Percentiles rank a stretch among this genome's conserved stretches.
Evolutionary conservation across 2,888 invertebrate genomes (phyloP).

Genomic region (Ischnus inquisitorius): DNA sequence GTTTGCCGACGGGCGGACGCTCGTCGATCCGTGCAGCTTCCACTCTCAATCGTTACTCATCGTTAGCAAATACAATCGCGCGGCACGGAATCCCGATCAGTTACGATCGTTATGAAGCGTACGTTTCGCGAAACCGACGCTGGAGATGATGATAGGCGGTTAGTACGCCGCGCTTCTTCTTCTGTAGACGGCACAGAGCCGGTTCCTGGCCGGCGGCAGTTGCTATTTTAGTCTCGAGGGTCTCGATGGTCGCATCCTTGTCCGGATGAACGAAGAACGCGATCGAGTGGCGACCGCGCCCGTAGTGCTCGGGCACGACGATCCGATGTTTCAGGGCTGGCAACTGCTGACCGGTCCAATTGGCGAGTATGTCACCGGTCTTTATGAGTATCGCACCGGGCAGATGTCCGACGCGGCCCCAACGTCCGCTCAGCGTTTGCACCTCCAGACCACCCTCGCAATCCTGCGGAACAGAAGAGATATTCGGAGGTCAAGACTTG

Average conservation of each 20-base stretch:
- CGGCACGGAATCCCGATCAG: constrained; percentile 46
- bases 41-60: constrained; percentile 28
- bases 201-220: constrained; percentile 77
- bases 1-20: constrained; percentile 19
- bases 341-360: constrained; percentile 91
- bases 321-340: constrained; percentile 92
- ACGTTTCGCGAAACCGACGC: constrained; percentile 90
- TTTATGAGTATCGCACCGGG: constrained; percentile 92
- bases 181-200: constrained; percentile 85
- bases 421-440: constrained; percentile 89
- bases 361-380: constrained; percentile 91
- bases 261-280: constrained; percentile 93
- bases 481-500: constrained; percentile 6
- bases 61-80: constrained; percentile 23
- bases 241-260: constrained; percentile 86
- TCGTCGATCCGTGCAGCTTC: constrained; percentile 9
- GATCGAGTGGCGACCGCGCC: constrained; percentile 91
- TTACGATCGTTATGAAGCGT: constrained; percentile 86
- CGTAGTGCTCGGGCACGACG: constrained; percentile 89
- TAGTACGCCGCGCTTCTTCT: constrained; percentile 87
- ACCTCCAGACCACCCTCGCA: constrained; percentile 92
- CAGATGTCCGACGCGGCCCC: constrained; percentile 91
- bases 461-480: constrained; percentile 86
- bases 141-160: constrained; percentile 91
- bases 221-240: constrained; percentile 85